phyloP scores from a whole-genome alignment of 2,113 vertebrate genomes.

The Thinocorus orbignyianus region DNA sequence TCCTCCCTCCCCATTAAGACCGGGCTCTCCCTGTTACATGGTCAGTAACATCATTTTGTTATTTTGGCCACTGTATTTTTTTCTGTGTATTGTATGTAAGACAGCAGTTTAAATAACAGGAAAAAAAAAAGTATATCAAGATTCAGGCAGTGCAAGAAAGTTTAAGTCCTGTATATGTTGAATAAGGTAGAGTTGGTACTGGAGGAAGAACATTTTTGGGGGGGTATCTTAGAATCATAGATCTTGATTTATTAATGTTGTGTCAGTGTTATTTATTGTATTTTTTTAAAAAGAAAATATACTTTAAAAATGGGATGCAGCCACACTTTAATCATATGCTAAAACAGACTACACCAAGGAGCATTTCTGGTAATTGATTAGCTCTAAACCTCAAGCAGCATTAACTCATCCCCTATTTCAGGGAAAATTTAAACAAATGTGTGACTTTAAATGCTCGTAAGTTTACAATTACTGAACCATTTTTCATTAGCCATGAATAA shows the following conservation, averaged over 20 bases:
- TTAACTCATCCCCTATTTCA: not conserved
- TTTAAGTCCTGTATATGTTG: not conserved
- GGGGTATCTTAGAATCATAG: not conserved
- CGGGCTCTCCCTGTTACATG: not conserved
- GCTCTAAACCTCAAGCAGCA: not conserved
- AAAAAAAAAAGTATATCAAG: not conserved
- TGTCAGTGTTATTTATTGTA: not conserved
- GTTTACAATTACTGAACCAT: constrained; percentile 28
- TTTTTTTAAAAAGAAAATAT: not conserved
- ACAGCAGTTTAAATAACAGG: not conserved
- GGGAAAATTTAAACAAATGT: constrained; percentile 36
- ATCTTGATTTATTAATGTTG: not conserved
- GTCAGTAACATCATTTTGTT: not conserved
- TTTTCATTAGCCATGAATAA: constrained; percentile 51
- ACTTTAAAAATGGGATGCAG: not conserved
- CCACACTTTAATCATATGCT: not conserved
- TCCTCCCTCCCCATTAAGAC: not conserved
- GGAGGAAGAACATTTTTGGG: not conserved
- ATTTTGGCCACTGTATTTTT: not conserved
- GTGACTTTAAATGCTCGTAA: constrained; percentile 28
- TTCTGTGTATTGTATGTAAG: not conserved
- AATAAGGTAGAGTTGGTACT: not conserved
- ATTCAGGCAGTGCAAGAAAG: not conserved
- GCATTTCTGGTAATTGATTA: constrained; percentile 5
- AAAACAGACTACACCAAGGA: not conserved